Base-by-base conservation (phyloP, 2,113 vertebrate species). In the Cololabis saira region DNA sequence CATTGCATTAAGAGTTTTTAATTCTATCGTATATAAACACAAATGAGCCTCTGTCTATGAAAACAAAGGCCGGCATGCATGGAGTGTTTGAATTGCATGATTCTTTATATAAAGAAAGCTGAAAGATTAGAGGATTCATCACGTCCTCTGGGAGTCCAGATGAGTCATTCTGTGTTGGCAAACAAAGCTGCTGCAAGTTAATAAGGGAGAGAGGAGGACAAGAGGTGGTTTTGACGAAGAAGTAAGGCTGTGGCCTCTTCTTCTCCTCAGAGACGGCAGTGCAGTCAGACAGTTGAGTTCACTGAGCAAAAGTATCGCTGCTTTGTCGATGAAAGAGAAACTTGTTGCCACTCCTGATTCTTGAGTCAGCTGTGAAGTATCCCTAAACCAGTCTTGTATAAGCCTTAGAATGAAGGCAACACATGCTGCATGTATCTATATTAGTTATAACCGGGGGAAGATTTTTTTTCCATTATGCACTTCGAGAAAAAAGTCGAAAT, bases 101-200 rank as follows among this genome's bases (percentile, higher is more conserved):
- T 48, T 64, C 47, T 47, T 67, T 24, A 61, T 30, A 24, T 16
- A 58, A 51, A 40, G 14, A 59, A 40, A 3, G 45, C 48, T 8
- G 59, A 37, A n/a, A 57, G 70, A 81, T 81, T 55, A 78, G 61
- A 62, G 52, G 71, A 3, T 73, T 62, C 76, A 60, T 69, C 3
- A 1, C 22, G 40, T 70, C 64, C 61, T 73, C 58, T 51, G 74
- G 51, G 71, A 76, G 67, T 37, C 17, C 15, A 30, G 15, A 66
- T 55, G 61, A 76, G 22, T 69, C 66, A 33, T 41, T 33, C 73
- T 62, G 61, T 65, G 49, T 37, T 41, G 43, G 21, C 21, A 57
- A 61, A 71, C 42, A 62, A 65, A 74, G 64, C 65, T 1, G 13
- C 67, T 37, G 10, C 3, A 75, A 47, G 63, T 71, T 67, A 71